Evolutionary conservation across 2,888 invertebrate species (phyloP).

Genomic region (Cephus sareptanus): DNA sequence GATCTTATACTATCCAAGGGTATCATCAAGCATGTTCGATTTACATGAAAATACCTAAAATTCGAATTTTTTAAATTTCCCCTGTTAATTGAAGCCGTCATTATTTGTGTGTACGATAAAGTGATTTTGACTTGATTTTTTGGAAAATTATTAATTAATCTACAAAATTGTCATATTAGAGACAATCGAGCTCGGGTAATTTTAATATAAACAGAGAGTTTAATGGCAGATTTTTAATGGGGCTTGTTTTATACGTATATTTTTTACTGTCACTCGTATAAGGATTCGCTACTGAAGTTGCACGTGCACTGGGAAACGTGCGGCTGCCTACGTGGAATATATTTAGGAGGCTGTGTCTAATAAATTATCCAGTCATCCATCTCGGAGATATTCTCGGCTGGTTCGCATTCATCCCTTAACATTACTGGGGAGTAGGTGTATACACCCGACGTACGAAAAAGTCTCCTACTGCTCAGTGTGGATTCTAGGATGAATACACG

Average conservation of each 20-base stretch:
- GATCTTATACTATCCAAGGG: neutral
- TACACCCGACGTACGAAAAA: neutral
- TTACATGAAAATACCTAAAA: neutral
- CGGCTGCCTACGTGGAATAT: slow-evolving; percentile 15
- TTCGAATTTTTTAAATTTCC: neutral
- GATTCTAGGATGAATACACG: slow-evolving; percentile 37
- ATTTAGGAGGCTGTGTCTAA: slow-evolving; percentile 15
- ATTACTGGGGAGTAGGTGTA: slow-evolving; percentile 10
- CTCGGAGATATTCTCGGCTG: neutral
- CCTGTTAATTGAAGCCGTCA: neutral
- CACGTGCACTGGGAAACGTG: neutral
- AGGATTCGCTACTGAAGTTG: neutral
- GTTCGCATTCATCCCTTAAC: slow-evolving; percentile 20
- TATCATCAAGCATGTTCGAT: neutral
- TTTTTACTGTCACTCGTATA: neutral
- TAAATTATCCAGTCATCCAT: slow-evolving; percentile 19
- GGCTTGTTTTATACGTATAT: neutral
- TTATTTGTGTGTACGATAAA: slow-evolving; percentile 4
- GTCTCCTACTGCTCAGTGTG: neutral
- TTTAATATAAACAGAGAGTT: neutral
- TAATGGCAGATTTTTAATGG: neutral
- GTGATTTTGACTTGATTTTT: slow-evolving; percentile 26
- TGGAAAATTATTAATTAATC: slow-evolving; percentile 37
- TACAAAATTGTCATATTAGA: no score
- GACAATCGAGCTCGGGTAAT: no score